Base-by-base conservation (phyloP, 1,140 invertebrate genomes). In the Zaprionus taronus region DNA sequence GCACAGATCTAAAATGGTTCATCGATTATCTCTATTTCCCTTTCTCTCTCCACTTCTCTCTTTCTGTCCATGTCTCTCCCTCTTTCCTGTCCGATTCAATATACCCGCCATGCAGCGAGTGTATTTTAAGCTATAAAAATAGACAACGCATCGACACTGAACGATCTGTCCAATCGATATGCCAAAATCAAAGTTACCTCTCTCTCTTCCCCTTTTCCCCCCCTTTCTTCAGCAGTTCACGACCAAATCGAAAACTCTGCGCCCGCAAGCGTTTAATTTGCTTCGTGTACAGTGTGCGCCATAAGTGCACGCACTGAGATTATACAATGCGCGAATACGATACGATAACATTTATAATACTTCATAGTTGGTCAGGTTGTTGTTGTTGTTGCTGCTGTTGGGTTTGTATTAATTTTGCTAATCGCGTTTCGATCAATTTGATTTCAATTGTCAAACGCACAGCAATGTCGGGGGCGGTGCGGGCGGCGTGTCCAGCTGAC, bases 361-460 rank as follows among this genome's bases (percentile, higher is more conserved):
- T 65, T 58, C 22, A 70, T 64, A 64, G 63, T 72, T 65, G 73
- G 60, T 47, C 31, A 31, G 36, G 41, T 22, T 22, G 22, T 22
- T 67, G 65, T 68, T 15, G 73, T 28, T 53, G 75, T 68, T 69
- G 69, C 51, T 31, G 44, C 65, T 58, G 20, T 49, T 36, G 49
- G 44, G 9, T 72, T 81, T 65, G 57, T 86, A 72, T 85, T 82
- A 70, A 86, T 86, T 86, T 86, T 79, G 79, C 79, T 85, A 90
- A 90, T 81, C 86, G 82, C 81, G 79, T 89, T 90, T 81, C 85
- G 80, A 85, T 87, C 83, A 86, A 80, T 80, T 87, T 83, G 51
- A 85, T 89, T 89, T 82, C 83, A 80, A 86, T 82, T 86, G 83
- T 82, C 83, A 84, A 78, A 73, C 75, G 75, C 71, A 63, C 73